These are phyloP conservation scores for Trichomycterus rosablanca DNA, from an alignment of 2,113 vertebrate species.

Conservation along the genomic window DNA sequence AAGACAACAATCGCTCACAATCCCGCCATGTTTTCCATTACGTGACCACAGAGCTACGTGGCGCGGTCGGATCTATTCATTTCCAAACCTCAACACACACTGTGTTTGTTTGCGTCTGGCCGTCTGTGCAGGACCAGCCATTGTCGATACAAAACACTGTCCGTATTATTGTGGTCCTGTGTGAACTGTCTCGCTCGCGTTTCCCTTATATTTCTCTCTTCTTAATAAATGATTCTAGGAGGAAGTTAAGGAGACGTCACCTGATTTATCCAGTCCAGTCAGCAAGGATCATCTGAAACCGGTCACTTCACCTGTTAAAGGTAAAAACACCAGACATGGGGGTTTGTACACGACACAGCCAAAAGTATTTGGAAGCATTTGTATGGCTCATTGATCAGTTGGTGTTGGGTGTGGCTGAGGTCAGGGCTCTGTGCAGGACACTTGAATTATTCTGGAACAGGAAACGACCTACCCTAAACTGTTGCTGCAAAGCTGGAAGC, in stretches of 20 bases:
- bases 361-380: too few relatives aligned
- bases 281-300: slow-evolving; percentile 44
- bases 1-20: not conserved
- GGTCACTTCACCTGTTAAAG: slow-evolving; percentile 55
- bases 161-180: not conserved
- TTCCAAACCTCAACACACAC: not conserved
- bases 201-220: not conserved
- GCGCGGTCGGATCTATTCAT: not conserved
- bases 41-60: slow-evolving; percentile 4
- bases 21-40: slow-evolving; percentile 14
- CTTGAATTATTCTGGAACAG: too few relatives aligned
- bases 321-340: too few relatives aligned
- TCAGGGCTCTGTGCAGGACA: too few relatives aligned
- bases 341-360: too few relatives aligned
- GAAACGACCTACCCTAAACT: too few relatives aligned
- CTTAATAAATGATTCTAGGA: slow-evolving; percentile 50
- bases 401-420: too few relatives aligned
- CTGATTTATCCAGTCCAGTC: slow-evolving; percentile 48
- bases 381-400: too few relatives aligned
- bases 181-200: not conserved
- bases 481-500: too few relatives aligned
- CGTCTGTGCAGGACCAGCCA: not conserved
- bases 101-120: not conserved
- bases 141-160: not conserved
- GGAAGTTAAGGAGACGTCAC: slow-evolving; percentile 46